Evolutionary conservation across 2,113 vertebrate species (phyloP).

Genomic region (Diadophis punctatus): DNA sequence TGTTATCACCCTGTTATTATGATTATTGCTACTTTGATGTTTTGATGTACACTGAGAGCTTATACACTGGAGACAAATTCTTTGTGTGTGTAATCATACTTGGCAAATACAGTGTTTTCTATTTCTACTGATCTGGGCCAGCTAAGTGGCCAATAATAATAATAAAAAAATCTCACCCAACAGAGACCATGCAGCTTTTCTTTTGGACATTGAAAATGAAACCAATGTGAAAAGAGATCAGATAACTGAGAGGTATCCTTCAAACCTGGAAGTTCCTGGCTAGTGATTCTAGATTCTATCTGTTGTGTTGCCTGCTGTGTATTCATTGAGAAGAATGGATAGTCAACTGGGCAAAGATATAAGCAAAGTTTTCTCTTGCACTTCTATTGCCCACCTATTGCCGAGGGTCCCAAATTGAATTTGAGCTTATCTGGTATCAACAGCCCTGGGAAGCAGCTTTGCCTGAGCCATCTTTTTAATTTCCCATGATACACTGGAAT

Average conservation of each 20-base stretch:
- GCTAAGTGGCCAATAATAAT: not conserved
- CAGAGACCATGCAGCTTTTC: not conserved
- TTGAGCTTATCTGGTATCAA: not conserved
- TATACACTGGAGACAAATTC: not conserved
- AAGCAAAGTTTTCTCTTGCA: not conserved
- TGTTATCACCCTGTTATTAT: not conserved
- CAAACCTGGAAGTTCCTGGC: not conserved
- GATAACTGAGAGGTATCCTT: not conserved
- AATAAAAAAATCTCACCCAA: not conserved
- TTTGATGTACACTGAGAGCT: not conserved
- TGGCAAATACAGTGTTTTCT: not conserved
- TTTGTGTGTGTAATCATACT: not conserved
- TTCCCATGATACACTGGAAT: not conserved
- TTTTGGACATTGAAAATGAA: not conserved
- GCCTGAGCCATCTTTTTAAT: not conserved
- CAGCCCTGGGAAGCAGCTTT: not conserved
- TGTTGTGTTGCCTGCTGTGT: not conserved
- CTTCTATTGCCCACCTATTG: no score
- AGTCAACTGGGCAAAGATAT: not conserved
- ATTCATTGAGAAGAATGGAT: not conserved
- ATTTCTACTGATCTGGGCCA: not conserved
- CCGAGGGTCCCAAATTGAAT: not conserved
- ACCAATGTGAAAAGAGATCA: not conserved
- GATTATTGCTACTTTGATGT: not conserved
- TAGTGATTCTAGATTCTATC: not conserved